These are phyloP conservation scores for Entelurus aequoreus DNA, from an alignment of 2,113 vertebrate species.

Conservation along the genomic window DNA sequence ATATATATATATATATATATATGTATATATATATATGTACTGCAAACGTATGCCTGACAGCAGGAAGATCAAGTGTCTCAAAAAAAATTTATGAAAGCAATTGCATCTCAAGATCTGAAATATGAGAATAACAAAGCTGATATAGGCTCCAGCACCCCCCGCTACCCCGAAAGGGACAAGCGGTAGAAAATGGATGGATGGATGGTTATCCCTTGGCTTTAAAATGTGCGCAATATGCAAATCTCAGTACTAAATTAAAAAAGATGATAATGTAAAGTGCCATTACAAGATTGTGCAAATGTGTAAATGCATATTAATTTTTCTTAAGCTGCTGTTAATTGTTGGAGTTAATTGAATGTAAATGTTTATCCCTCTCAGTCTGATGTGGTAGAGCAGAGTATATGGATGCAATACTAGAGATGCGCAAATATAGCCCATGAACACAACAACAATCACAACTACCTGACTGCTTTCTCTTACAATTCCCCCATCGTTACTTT, in stretches of 20 bases:
- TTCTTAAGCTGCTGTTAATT: background rate
- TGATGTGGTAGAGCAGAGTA: background rate
- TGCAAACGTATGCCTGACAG: background rate
- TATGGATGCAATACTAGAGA: too few species aligned
- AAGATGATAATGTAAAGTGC: background rate
- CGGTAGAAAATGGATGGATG: too few species aligned
- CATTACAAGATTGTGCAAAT: background rate
- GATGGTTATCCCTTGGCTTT: background rate
- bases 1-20: too few species aligned
- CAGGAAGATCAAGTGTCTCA: background rate
- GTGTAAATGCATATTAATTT: too few species aligned
- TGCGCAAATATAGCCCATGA: background rate
- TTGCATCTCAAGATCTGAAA: background rate
- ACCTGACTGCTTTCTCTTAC: constrained; percentile 1
- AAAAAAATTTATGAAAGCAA: background rate
- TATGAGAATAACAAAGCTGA: background rate
- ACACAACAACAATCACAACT: background rate
- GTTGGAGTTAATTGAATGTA: background rate
- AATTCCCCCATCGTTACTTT: constrained; percentile 1
- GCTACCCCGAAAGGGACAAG: too few species aligned
- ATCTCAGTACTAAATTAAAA: background rate
- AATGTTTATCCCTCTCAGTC: background rate
- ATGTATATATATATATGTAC: background rate
- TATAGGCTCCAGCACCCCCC: too few species aligned
- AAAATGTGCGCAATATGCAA: background rate